These are phyloP conservation scores for Drosophila greeni DNA, from an alignment of 2,888 invertebrate species.

Conservation along the genomic window DNA sequence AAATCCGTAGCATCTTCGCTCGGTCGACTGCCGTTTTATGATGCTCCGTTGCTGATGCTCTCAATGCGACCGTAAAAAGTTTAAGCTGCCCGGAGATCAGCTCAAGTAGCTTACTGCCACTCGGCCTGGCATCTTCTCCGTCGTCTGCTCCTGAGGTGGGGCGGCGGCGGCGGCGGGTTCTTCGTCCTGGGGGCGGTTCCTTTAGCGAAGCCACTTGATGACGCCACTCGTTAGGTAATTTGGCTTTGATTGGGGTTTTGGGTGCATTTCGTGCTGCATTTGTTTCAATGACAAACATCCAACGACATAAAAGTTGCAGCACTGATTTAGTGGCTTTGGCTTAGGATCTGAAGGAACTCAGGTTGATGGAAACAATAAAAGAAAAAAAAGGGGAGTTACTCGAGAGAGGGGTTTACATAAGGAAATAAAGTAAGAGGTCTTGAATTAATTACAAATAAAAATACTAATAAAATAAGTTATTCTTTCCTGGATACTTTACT, in stretches of 20 bases:
- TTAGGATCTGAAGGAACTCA: neutral
- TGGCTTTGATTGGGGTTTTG: constrained; percentile 68
- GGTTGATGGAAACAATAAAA: neutral
- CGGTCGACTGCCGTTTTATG: constrained; percentile 55
- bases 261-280: constrained; percentile 69
- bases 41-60: constrained; percentile 50
- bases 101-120: constrained; percentile 53
- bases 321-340: constrained; percentile 22
- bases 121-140: constrained; percentile 24
- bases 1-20: constrained; percentile 29
- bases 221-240: constrained; percentile 68
- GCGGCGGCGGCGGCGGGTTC: constrained; percentile 1
- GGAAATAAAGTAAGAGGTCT: neutral
- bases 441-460: neutral
- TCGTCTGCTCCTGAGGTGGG: constrained; percentile 1
- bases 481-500: too few species aligned
- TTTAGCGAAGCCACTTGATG: constrained; percentile 58
- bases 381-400: neutral
- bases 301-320: constrained; percentile 21
- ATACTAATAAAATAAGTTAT: neutral
- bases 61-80: constrained; percentile 52
- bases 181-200: constrained; percentile 7
- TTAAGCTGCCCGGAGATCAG: constrained; percentile 64
- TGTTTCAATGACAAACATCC: constrained; percentile 66
- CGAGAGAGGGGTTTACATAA: neutral